These are phyloP conservation scores for Vanessa tameamea DNA, from an alignment of 1,140 invertebrate genomes.

Conservation along the genomic window DNA sequence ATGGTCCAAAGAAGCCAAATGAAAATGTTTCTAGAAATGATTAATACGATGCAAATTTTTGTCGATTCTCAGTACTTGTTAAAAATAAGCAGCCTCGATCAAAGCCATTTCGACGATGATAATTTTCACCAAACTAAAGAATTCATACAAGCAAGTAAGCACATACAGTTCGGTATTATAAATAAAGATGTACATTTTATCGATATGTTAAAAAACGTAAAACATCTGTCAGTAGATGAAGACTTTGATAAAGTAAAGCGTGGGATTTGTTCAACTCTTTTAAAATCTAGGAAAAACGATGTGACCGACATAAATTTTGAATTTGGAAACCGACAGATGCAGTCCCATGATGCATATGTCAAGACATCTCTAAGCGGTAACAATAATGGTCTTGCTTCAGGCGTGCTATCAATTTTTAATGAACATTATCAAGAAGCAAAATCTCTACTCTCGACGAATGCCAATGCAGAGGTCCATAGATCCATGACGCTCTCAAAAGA, in stretches of 20 bases:
- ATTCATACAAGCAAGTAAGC: background rate
- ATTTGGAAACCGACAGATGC: constrained; percentile 57
- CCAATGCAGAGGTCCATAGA: constrained; percentile 54
- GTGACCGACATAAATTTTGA: constrained; percentile 42
- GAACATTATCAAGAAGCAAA: constrained; percentile 55
- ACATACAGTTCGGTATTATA: background rate
- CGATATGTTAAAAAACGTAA: background rate
- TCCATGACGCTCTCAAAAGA: constrained; percentile 25
- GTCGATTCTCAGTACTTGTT: constrained; percentile 55
- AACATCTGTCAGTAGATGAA: no score
- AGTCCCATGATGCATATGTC: constrained; percentile 67
- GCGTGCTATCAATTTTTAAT: constrained; percentile 67
- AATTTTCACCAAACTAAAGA: background rate
- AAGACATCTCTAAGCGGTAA: constrained; percentile 65
- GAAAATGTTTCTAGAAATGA: constrained; percentile 62
- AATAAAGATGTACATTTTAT: background rate
- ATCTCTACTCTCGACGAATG: constrained; percentile 62
- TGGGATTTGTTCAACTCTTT: no score
- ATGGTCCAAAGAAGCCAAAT: constrained; percentile 53
- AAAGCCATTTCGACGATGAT: background rate
- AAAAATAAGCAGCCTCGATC: constrained; percentile 15
- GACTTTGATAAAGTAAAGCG: no score
- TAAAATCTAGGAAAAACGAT: background rate
- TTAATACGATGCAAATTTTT: constrained; percentile 65
- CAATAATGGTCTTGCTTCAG: constrained; percentile 57